Conservation (phyloP, 2,888 invertebrate species). For the Icerya purchasi region DNA sequence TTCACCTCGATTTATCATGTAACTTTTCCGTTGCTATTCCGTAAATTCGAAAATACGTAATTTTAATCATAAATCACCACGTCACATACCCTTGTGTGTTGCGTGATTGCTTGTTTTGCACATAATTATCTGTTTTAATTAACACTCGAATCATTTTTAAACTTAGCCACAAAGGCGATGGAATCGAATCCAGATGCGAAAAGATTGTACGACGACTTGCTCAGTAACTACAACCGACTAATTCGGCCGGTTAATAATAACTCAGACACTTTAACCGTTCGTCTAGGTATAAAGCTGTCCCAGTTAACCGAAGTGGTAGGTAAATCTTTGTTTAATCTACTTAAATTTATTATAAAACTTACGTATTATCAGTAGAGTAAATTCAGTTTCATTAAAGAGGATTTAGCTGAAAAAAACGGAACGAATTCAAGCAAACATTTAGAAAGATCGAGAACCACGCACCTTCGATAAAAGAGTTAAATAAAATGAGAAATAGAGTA, state of each 20-base stretch:
- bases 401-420: background rate
- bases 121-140: no score
- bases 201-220: conserved; percentile 80
- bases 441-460: no score
- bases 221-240: conserved; percentile 85
- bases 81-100: no score
- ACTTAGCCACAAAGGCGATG: conserved; percentile 20
- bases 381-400: background rate
- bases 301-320: conserved; percentile 65
- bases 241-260: conserved; percentile 86
- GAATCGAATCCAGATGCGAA: conserved; percentile 88
- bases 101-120: no score
- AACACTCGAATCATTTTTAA: no score
- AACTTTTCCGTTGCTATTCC: no score
- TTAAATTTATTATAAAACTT: background rate
- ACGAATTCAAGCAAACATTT: background rate
- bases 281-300: conserved; percentile 69
- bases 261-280: conserved; percentile 74
- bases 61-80: no score
- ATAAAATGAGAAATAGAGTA: no score
- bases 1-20: no score
- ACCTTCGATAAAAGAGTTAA: no score
- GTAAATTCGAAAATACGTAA: no score
- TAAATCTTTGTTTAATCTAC: background rate
- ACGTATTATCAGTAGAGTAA: background rate